These are phyloP conservation scores for Laticauda laticaudata DNA, from an alignment of 2,113 vertebrate genomes.

Conservation along the genomic window DNA sequence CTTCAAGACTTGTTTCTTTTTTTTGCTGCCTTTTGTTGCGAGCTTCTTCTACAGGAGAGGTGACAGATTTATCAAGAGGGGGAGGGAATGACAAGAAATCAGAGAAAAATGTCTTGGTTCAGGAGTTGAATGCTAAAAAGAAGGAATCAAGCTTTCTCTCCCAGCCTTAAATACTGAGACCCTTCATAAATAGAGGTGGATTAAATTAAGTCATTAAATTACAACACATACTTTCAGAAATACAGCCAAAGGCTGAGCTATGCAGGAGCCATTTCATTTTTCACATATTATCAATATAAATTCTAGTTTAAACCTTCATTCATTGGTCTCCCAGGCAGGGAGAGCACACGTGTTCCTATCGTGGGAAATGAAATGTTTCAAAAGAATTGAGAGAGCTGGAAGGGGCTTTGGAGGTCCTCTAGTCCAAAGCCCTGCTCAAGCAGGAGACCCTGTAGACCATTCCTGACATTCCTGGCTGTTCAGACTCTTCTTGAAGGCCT, in stretches of 20 bases:
- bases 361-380: not conserved
- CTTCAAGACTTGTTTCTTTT: slow-evolving; percentile 95
- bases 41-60: slow-evolving; percentile 80
- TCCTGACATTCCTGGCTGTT: too few relatives aligned
- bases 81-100: not conserved
- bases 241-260: not conserved
- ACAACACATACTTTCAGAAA: not conserved
- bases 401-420: too few relatives aligned
- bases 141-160: not conserved
- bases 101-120: not conserved
- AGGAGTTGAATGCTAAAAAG: not conserved
- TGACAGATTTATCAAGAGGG: not conserved
- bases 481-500: too few relatives aligned
- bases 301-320: not conserved
- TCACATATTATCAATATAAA: not conserved
- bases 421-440: too few relatives aligned
- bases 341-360: too few relatives aligned
- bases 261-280: too few relatives aligned
- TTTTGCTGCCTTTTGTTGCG: slow-evolving; percentile 88
- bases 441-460: too few relatives aligned
- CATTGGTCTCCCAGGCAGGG: not conserved
- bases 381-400: not conserved
- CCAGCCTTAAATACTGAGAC: not conserved
- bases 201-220: not conserved
- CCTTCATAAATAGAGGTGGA: not conserved